Conservation (phyloP, 2,113 vertebrate genomes). For the Butastur rufipennis region DNA sequence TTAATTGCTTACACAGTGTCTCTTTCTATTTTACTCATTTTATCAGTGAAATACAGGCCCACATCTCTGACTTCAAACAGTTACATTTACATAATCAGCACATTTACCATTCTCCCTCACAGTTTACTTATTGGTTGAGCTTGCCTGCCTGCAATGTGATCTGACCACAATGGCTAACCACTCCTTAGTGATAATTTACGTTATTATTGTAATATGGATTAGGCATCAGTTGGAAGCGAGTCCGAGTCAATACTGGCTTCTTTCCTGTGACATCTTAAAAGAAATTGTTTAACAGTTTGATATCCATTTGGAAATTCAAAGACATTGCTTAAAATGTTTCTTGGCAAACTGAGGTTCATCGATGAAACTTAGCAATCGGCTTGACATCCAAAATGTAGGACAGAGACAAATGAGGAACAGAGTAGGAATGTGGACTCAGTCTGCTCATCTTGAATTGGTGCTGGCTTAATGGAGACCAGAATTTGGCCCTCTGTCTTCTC, state of each 20-base stretch:
- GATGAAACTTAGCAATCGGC: background rate
- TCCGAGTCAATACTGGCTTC: background rate
- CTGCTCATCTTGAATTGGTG: background rate
- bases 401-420: background rate
- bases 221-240: background rate
- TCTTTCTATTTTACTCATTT: constrained; percentile 29
- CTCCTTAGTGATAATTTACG: constrained; percentile 35
- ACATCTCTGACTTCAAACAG: constrained; percentile 53
- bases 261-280: constrained; percentile 12
- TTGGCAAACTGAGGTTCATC: background rate
- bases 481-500: background rate
- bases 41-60: constrained; percentile 53
- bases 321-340: background rate
- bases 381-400: background rate
- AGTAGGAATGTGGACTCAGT: background rate
- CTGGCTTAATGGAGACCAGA: background rate
- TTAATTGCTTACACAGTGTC: constrained; percentile 37
- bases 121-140: background rate
- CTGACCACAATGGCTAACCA: background rate
- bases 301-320: background rate
- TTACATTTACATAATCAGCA: constrained; percentile 54
- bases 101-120: constrained; percentile 11
- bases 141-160: constrained; percentile 8
- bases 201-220: constrained; percentile 56
- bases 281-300: constrained; percentile 9